Evolutionary conservation across 2,797 vertebrate species (phyloP), one percentile per base, ranked within the genome.

Genomic region (Pitangus sulphuratus): DNA sequence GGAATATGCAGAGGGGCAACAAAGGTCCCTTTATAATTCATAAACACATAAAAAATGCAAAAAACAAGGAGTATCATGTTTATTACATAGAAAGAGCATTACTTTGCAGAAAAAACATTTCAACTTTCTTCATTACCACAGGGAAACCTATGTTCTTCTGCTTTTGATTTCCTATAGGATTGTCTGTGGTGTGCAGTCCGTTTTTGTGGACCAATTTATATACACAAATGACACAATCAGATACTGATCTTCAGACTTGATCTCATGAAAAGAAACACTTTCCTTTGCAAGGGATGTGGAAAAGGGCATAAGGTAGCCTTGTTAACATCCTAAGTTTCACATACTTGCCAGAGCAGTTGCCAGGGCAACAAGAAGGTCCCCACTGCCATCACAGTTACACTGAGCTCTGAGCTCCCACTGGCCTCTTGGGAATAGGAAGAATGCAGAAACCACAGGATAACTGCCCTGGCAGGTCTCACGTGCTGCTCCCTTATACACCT

Each of bases 21-120:
- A 53, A 45, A 93, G 20, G n/a, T 77, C 39, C 79, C 56, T 89
- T 68, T 58, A 40, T 87, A 92, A 88, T 91, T 90, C 54, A 79
- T 50, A 76, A 54, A 40, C 72, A 56, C 30, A 47, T 70, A 85
- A 84, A 31, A 70, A 82, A 87, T 21, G 28, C 33, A 92, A 50
- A 78, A 84, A 79, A n/a, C 24, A 47, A 94, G 75, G 48, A 66
- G 31, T 33, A 66, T 65, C 82, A 86, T 70, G 53, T 74, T 90
- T 95, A 58, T 69, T 54, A 50, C 3, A 1, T 48, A 75, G 28
- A 82, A 91, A 86, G 11, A 86, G 1, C 19, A 20, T 71, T 79
- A 70, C 19, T 75, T 91, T 84, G 54, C 54, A 72, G 51, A 75
- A 95, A 61, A 64, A 1, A 5, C 10, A 54, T 72, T 89, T 87